Conservation (phyloP, 2,888 invertebrate genomes). For the Spisula solida region DNA sequence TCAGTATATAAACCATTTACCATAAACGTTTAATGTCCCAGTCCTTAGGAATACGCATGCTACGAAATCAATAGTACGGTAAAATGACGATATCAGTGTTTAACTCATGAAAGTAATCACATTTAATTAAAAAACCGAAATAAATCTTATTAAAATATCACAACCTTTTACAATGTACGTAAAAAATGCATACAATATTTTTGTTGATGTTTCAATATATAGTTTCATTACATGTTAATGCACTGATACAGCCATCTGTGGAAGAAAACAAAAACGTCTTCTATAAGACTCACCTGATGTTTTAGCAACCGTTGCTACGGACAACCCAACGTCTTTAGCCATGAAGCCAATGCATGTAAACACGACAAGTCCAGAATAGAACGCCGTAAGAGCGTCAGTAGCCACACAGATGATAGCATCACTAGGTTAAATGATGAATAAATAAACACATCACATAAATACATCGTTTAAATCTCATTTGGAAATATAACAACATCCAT, state of each 20-base stretch:
- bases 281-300: constrained; percentile 54
- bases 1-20: no score
- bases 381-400: constrained; percentile 67
- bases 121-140: no score
- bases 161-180: no score
- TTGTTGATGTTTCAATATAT: neutral
- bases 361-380: constrained; percentile 66
- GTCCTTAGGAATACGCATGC: no score
- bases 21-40: no score
- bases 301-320: constrained; percentile 60
- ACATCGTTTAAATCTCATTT: neutral
- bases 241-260: neutral
- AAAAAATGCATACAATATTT: no score
- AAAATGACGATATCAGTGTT: no score
- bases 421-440: constrained; percentile 32
- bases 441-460: neutral
- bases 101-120: no score
- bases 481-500: neutral
- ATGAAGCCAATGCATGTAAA: constrained; percentile 65
- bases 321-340: constrained; percentile 61
- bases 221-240: neutral
- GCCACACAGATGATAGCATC: constrained; percentile 63
- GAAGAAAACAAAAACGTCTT: neutral
- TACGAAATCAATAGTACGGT: no score
- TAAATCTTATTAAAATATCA: no score